Evolutionary conservation across 2,113 vertebrate genomes (phyloP).

Genomic region (Gasterosteus nipponicus): DNA sequence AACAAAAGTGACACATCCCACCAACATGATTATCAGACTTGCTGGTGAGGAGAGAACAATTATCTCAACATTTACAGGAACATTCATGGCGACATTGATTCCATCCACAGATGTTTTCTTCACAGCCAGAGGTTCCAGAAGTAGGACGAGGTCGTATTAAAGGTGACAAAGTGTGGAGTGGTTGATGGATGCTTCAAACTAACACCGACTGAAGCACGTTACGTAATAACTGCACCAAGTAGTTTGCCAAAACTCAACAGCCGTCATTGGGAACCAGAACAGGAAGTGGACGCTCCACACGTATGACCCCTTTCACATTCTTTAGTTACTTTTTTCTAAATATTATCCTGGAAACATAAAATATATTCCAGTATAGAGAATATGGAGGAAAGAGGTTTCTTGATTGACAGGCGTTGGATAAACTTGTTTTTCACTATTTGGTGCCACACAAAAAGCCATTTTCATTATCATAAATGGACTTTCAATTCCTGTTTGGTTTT

Average conservation of each 20-base stretch:
- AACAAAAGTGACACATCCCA: too few species aligned
- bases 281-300: not conserved
- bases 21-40: too few species aligned
- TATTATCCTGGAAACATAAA: not conserved
- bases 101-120: not conserved
- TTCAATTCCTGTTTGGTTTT: not conserved
- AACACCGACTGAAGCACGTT: too few species aligned
- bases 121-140: too few species aligned
- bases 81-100: not conserved
- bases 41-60: not conserved
- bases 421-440: slow-evolving; percentile 8
- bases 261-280: too few species aligned
- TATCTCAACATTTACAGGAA: not conserved
- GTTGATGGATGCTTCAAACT: too few species aligned
- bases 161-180: too few species aligned
- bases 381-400: not conserved
- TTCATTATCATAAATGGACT: not conserved
- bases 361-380: not conserved
- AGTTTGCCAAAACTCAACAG: too few species aligned
- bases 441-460: not conserved
- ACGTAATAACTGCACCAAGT: too few species aligned
- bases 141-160: too few species aligned
- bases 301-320: not conserved
- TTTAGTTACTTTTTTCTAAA: not conserved
- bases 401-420: not conserved